phyloP scores from a whole-genome alignment of 2,888 invertebrate genomes.

The Phyllotreta cruciferae region DNA sequence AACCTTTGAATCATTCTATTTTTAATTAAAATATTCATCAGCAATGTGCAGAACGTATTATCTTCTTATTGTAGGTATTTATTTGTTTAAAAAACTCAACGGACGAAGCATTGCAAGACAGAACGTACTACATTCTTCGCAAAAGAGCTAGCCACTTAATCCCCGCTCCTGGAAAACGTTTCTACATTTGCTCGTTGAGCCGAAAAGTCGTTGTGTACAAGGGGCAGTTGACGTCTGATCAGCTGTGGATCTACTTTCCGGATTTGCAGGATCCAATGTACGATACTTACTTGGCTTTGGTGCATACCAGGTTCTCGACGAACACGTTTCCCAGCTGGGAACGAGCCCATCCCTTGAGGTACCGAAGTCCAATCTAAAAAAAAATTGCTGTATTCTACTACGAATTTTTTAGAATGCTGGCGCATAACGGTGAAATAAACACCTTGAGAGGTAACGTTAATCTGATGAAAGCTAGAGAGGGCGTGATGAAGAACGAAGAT shows the following conservation, averaged over 20 bases:
- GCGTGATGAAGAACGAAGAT: conserved; percentile 89
- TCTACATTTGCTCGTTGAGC: conserved; percentile 96
- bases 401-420: conserved; percentile 87
- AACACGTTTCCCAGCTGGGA: conserved; percentile 99
- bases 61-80: conserved; percentile 67
- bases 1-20: neutral
- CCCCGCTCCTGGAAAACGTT: conserved; percentile 83
- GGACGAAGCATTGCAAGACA: conserved; percentile 54
- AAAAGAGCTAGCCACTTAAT: conserved; percentile 93
- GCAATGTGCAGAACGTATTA: neutral
- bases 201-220: conserved; percentile 94
- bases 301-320: conserved; percentile 98
- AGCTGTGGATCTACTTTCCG: conserved; percentile 82
- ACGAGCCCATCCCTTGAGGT: conserved; percentile 96
- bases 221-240: conserved; percentile 95
- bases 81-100: conserved; percentile 46
- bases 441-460: conserved; percentile 98
- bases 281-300: conserved; percentile 93
- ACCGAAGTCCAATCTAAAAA: conserved; percentile 42
- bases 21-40: neutral
- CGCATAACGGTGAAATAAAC: conserved; percentile 99
- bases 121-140: conserved; percentile 77
- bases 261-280: conserved; percentile 78
- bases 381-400: neutral
- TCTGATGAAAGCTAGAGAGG: conserved; percentile 97